phyloP scores from a whole-genome alignment of 1,140 invertebrate species.

The Brevipalpus yothersi region DNA sequence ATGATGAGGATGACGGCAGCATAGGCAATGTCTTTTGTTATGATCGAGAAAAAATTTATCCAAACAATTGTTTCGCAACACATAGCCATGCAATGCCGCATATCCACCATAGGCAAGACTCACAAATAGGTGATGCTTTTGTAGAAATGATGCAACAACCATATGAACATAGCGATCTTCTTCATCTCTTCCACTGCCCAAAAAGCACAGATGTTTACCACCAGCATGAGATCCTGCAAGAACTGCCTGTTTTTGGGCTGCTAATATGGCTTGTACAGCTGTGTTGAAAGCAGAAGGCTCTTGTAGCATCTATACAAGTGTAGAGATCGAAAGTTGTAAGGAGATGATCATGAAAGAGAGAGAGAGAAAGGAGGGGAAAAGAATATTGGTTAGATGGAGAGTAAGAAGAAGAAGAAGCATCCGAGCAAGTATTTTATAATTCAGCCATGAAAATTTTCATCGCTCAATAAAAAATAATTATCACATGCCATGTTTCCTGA shows the following conservation, averaged over 20 bases:
- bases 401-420: background rate
- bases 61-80: slow-evolving; percentile 13
- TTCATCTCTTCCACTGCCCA: slow-evolving; percentile 79
- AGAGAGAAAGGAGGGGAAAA: background rate
- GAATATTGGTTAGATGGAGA: no score
- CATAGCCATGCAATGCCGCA: slow-evolving; percentile 23
- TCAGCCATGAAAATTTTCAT: background rate
- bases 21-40: slow-evolving; percentile 15
- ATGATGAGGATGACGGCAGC: slow-evolving; percentile 1
- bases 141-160: slow-evolving; percentile 90
- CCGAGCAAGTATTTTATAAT: background rate
- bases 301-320: slow-evolving; percentile 49
- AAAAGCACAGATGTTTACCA: slow-evolving; percentile 87
- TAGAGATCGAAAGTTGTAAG: slow-evolving; percentile 3
- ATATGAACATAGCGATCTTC: slow-evolving; percentile 93
- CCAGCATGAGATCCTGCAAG: slow-evolving; percentile 63
- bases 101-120: slow-evolving; percentile 80
- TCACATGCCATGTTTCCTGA: no score
- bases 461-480: background rate
- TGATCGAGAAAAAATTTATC: slow-evolving; percentile 17
- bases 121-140: slow-evolving; percentile 74
- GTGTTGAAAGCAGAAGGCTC: slow-evolving; percentile 79
- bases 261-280: slow-evolving; percentile 73
- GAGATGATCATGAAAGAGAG: background rate
- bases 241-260: slow-evolving; percentile 65